Evolutionary conservation across 2,888 invertebrate species (phyloP), one percentile per base, ranked within the genome.

Genomic region (Amblyjoppa proteus): DNA sequence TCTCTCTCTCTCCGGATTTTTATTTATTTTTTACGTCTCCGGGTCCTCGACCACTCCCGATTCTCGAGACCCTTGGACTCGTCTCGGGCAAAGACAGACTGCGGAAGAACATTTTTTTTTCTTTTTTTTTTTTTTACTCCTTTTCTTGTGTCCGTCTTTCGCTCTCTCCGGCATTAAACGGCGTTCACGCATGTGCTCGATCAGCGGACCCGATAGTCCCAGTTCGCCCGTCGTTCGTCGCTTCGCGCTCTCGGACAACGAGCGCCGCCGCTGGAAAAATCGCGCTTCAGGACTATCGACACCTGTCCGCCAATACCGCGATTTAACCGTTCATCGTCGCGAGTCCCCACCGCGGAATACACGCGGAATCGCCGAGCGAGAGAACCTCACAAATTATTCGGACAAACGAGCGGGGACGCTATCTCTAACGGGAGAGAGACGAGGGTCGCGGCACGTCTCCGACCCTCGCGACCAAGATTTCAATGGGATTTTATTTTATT

Each of bases 11-110:
- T 80, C 58, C 38, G 31, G 64, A 25, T 70, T 81, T 83, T 84
- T 81, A 86, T 83, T 84, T 83, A 84, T 85, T 81, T 80, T 83
- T 51, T 41, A 79, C n/a, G 3, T 34, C 53, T 38, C 28, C 51
- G 51, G 84, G 83, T 84, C 78, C 87, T 80, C 84, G 88, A 87
- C 88, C 90, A 89, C 89, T 89, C 87, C 89, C 88, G 81, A 89
- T 90, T 88, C 88, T 75, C 6, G 75, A 38, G 78, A 69, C 49
- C 56, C 71, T 81, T 64, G 41, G 69, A 49, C 61, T 56, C 28
- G 69, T 70, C 49, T 13, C 38, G 41, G 38, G 64, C 20, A 53
- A 20, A 38, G 64, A 41, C 68, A 28, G 45, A 69, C 58, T 6
- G 25, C 66, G 34, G 28, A 68, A 16, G 31, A 6, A n/a, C 31